Evolutionary conservation across 2,113 vertebrate species (phyloP).

Genomic region (Tyto alba): DNA sequence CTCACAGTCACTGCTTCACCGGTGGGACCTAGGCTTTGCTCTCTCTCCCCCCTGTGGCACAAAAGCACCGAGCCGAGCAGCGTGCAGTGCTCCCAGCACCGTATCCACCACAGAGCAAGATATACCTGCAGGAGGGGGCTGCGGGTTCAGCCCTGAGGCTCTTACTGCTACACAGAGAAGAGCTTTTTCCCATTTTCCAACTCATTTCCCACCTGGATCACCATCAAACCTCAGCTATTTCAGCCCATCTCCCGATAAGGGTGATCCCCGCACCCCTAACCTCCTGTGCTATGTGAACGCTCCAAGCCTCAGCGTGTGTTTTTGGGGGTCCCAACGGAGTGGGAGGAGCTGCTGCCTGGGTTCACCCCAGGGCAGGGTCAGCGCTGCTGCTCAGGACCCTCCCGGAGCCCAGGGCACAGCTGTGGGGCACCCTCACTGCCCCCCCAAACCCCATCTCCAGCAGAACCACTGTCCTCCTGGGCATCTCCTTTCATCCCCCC

Average conservation of each 20-base stretch:
- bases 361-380: background rate
- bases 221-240: background rate
- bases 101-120: fast-evolving
- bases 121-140: background rate
- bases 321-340: background rate
- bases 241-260: fast-evolving
- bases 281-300: fast-evolving
- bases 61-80: fast-evolving
- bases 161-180: background rate
- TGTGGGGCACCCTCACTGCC: fast-evolving
- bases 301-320: fast-evolving
- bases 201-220: background rate
- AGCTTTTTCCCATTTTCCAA: background rate
- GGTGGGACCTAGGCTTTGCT: fast-evolving
- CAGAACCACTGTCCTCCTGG: background rate
- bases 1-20: fast-evolving
- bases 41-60: background rate
- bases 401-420: fast-evolving
- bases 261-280: background rate
- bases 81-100: background rate
- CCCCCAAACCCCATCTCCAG: background rate
- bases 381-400: background rate
- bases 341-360: background rate
- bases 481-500: fast-evolving
- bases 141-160: fast-evolving